Base-by-base conservation (phyloP, 1,140 invertebrate genomes). In the Plutomurus gul region DNA sequence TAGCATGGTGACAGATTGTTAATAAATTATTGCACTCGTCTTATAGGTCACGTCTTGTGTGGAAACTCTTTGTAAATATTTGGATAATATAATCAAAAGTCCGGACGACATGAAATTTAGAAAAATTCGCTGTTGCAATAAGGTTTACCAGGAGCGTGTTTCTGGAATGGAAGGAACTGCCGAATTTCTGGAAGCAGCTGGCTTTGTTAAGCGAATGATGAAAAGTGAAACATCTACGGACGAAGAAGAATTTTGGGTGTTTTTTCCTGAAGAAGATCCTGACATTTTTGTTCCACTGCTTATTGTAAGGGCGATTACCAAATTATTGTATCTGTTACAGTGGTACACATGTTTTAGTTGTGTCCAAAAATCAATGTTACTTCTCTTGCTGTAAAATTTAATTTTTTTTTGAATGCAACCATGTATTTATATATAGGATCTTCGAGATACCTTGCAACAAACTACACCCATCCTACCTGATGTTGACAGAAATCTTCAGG, bases 101-200 rank as follows among this genome's bases (percentile, higher is more conserved):
- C 95, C 95, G 0, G 88, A 89, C 10, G 94, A 97, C 84, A 92
- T 94, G 82, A 98, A 98, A 85, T 98, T 92, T 87, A 92, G 92
- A 82, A 96, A 95, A 88, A 97, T 98, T 78, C 88, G 95, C 79
- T 90, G 94, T 87, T 91, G 90, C 4, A 98, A 97, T 87, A 92
- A 91, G 88, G 88, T 89, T 75, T 93, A 91, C 85, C 88, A 90
- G 85, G 96, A 98, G 73, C 92, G 93, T 86, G 94, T 98, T 8
- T 87, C 90, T 25, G 88, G 90, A 4, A 86, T 96, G 37, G 92
- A 94, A 84, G 96, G 96, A 3, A 89, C 93, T 0, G 87, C 92
- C 78, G 93, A 97, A 84, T 92, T 98, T 78, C 87, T 98, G 3
- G 85, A 90, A 82, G 94, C 94, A 1, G 93, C 93, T 74, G 96